phyloP scores from a whole-genome alignment of 2,113 vertebrate species.

The Gopherus evgoodei region DNA sequence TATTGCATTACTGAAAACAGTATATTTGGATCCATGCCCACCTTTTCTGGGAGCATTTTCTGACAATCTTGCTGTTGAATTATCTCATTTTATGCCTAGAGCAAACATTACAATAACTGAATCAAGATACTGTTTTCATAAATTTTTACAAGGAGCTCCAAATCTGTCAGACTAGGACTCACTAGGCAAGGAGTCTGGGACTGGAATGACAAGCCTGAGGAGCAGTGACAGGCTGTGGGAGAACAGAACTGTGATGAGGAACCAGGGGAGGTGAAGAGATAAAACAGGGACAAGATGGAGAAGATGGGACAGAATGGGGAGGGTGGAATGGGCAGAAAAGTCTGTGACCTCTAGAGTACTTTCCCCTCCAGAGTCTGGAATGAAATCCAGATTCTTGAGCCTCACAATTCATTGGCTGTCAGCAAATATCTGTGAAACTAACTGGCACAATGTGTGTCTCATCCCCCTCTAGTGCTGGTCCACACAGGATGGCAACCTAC shows the following conservation, averaged over 20 bases:
- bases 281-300: not conserved
- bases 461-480: not conserved
- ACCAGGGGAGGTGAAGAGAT: not conserved
- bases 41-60: not conserved
- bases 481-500: no score
- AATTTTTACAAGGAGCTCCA: not conserved
- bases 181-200: not conserved
- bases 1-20: not conserved
- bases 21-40: not conserved
- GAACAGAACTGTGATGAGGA: not conserved
- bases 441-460: not conserved
- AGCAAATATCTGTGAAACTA: not conserved
- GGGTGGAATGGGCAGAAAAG: not conserved
- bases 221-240: not conserved
- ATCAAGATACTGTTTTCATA: not conserved
- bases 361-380: not conserved
- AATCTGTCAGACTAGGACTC: not conserved
- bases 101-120: not conserved
- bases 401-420: not conserved
- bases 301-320: not conserved
- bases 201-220: accelerated
- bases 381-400: not conserved
- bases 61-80: not conserved
- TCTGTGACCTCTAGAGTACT: not conserved
- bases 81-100: not conserved